These are phyloP conservation scores for Plectrocnemia conspersa DNA, from an alignment of 1,140 invertebrate genomes.

Conservation along the genomic window DNA sequence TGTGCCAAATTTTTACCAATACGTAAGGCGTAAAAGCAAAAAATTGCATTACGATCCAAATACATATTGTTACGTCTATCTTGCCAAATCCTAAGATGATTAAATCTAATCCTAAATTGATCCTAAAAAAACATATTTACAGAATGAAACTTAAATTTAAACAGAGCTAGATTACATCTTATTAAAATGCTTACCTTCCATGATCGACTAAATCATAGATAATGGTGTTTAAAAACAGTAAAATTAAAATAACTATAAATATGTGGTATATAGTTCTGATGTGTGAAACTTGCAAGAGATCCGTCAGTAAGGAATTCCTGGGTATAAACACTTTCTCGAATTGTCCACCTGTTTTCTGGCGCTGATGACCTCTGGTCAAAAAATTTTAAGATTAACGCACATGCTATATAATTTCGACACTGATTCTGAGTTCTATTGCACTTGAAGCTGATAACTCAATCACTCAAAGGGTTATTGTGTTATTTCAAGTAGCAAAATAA, in stretches of 20 bases:
- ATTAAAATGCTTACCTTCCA: constrained; percentile 61
- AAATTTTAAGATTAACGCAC: neutral
- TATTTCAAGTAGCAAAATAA: too few species aligned
- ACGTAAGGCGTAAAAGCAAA: constrained; percentile 49
- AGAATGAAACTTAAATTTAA: too few species aligned
- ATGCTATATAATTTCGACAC: constrained; percentile 1
- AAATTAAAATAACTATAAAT: constrained; percentile 72
- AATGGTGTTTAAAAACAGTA: constrained; percentile 68
- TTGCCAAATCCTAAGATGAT: constrained; percentile 49
- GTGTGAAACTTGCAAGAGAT: constrained; percentile 71
- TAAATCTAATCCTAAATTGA: constrained; percentile 49
- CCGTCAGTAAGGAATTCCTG: constrained; percentile 71
- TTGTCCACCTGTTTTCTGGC: neutral
- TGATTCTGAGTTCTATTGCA: too few species aligned
- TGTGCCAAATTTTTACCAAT: constrained; percentile 45
- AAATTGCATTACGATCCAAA: constrained; percentile 48
- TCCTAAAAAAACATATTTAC: constrained; percentile 38
- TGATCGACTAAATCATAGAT: constrained; percentile 67
- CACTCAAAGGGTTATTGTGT: too few species aligned
- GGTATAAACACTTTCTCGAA: constrained; percentile 61
- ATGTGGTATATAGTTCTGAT: constrained; percentile 80
- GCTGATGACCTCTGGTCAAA: neutral
- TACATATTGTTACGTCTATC: constrained; percentile 43
- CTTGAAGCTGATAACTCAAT: too few species aligned
- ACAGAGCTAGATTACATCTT: neutral